Evolutionary conservation across 2,888 invertebrate species (phyloP), one percentile per base, ranked within the genome.

Genomic region (Callyntrura guangdongensis): DNA sequence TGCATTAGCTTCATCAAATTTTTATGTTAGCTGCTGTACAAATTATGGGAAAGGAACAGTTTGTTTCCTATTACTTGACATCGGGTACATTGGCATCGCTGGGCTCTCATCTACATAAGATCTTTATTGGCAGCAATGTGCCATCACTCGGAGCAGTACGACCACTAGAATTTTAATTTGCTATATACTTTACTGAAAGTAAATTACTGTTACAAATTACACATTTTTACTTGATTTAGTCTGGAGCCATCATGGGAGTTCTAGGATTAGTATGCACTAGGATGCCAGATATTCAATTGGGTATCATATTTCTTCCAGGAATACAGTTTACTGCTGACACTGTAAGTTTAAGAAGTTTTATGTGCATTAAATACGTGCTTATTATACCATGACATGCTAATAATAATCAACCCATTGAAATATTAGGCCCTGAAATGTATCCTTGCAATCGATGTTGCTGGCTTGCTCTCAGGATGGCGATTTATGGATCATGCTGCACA

Each of bases 401-500:
- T 17, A 56, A 36, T 47, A 4, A 49, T 45, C 12, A 53, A 20
- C 36, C 8, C n/a, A 22, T 27, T 61, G 22, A 17, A 49, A 49
- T 56, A 14, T 95, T 95, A 98, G 98, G 98, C 97, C 67, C 96
- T 99, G 91, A 98, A 98, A 95, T 97, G 97, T 17, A 96, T 99
- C 85, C 96, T 99, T 95, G 96, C 97, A 11, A 95, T 99, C 86
- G 99, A 99, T 95, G 95, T 97, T 22, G 96, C 97, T 27, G 99
- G 99, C 36, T 96, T 98, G 64, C 86, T 98, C 8, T 95, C 98
- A 90, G 97, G 98, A 64, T 99, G 99, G 98, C 97, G 96, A 95
- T 96, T 98, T 94, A 98, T 99, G 94, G 99, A 99, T 95, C 99
- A 99, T 95, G 99, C 99, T 0, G 99, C 99, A n/a, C 99, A 99